A percentile compares a stretch with the other conserved stretches of the same genome.
phyloP scores from a whole-genome alignment of 2,113 vertebrate species.

The Macquaria australasica region DNA sequence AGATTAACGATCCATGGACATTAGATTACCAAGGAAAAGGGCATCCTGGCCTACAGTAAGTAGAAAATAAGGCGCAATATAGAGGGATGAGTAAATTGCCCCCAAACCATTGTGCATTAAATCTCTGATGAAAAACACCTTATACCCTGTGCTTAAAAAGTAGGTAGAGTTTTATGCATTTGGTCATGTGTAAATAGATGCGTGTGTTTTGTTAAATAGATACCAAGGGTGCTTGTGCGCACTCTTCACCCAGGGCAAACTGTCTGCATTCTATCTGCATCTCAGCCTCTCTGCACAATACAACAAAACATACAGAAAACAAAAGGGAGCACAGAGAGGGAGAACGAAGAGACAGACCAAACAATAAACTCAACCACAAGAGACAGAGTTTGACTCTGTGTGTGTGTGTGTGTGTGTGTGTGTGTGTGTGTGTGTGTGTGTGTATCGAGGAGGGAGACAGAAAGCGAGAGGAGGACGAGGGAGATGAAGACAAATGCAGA shows the following conservation, averaged over 20 bases:
- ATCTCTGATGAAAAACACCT: constrained; percentile 39
- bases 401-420: constrained; percentile 50
- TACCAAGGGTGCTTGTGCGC: constrained; percentile 63
- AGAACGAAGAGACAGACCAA: constrained; percentile 80
- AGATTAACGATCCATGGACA: constrained; percentile 77
- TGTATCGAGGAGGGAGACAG: constrained; percentile 75
- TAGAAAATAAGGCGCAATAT: constrained; percentile 40
- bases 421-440: constrained; percentile 26
- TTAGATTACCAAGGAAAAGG: constrained; percentile 58
- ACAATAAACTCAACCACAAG: constrained; percentile 84
- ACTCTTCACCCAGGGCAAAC: constrained; percentile 79
- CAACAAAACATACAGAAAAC: constrained; percentile 84
- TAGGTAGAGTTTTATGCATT: constrained; percentile 47
- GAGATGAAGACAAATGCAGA: constrained; percentile 80
- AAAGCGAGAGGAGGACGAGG: constrained; percentile 72
- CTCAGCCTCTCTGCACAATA: constrained; percentile 79
- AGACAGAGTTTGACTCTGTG: constrained; percentile 80
- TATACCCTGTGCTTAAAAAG: constrained; percentile 7
- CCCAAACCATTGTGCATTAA: constrained; percentile 46
- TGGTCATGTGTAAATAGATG: constrained; percentile 67
- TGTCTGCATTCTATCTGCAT: constrained; percentile 84
- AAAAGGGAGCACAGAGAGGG: constrained; percentile 82
- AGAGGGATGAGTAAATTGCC: constrained; percentile 30
- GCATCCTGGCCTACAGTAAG: constrained; percentile 32
- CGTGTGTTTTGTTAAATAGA: constrained; percentile 76